These are phyloP conservation scores for Hybognathus amarus DNA, from an alignment of 2,797 vertebrate genomes.

Conservation along the genomic window DNA sequence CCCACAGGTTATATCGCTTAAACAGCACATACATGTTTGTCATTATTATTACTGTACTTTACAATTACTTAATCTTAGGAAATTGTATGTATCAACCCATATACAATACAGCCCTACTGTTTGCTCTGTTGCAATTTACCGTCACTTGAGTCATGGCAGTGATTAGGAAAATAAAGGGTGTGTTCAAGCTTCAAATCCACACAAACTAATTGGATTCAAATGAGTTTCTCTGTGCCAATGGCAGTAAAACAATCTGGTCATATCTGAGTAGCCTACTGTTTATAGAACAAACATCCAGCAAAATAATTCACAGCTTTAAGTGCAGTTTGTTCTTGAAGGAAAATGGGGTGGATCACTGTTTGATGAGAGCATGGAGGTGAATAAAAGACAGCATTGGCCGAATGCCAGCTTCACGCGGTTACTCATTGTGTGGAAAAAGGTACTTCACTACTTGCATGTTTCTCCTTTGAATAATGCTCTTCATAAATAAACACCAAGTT, in stretches of 20 bases:
- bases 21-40: slow-evolving; percentile 81
- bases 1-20: slow-evolving; percentile 76
- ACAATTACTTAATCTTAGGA: slow-evolving; percentile 66
- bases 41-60: slow-evolving; percentile 74
- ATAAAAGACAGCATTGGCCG: slow-evolving; percentile 15
- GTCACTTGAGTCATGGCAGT: slow-evolving; percentile 47
- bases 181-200: slow-evolving; percentile 33
- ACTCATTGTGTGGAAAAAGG: slow-evolving; percentile 39
- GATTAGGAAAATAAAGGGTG: slow-evolving; percentile 47
- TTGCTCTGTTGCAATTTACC: slow-evolving; percentile 44
- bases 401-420: slow-evolving; percentile 60
- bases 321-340: slow-evolving; percentile 10
- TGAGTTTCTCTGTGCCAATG: slow-evolving; percentile 28
- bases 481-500: slow-evolving; percentile 7
- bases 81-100: slow-evolving; percentile 61
- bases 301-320: slow-evolving; percentile 24
- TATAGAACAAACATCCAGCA: background rate
- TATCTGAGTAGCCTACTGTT: background rate
- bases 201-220: slow-evolving; percentile 45
- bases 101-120: slow-evolving; percentile 51
- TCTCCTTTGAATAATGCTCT: slow-evolving; percentile 35
- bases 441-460: slow-evolving; percentile 28
- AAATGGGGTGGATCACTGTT: slow-evolving; percentile 1
- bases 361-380: slow-evolving; percentile 22
- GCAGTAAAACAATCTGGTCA: slow-evolving; percentile 11